These are phyloP conservation scores for Potorous gilbertii DNA, from an alignment of 2,797 vertebrate genomes.

Conservation along the genomic window DNA sequence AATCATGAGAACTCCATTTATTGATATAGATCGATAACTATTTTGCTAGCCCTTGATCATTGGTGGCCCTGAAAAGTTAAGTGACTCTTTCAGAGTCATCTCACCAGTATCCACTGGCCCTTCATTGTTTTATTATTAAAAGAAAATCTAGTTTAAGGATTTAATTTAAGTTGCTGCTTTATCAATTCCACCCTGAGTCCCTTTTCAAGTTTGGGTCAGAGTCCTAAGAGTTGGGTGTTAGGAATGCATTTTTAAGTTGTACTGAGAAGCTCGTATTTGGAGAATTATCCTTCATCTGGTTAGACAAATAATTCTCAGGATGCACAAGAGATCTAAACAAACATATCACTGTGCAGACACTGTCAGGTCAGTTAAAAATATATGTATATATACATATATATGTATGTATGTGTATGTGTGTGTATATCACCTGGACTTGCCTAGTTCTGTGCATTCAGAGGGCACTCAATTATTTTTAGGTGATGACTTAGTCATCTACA, in stretches of 20 bases:
- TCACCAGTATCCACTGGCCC: background rate
- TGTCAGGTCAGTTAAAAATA: background rate
- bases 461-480: constrained; percentile 5
- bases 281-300: background rate
- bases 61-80: background rate
- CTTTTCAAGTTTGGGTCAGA: background rate
- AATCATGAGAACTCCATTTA: background rate
- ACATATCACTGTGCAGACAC: background rate
- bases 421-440: background rate
- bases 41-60: background rate
- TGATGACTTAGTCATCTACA: background rate
- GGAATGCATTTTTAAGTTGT: background rate
- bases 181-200: background rate
- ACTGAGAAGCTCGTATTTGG: background rate
- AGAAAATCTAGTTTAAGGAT: background rate
- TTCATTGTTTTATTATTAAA: background rate
- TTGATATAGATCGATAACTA: background rate
- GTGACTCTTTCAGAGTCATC: background rate
- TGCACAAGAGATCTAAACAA: background rate
- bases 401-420: no score
- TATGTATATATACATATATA: no score
- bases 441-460: background rate
- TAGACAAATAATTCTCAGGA: background rate
- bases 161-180: background rate
- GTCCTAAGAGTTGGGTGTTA: background rate